phyloP scores from a whole-genome alignment of 2,113 vertebrate species.

The Strix aluco region DNA sequence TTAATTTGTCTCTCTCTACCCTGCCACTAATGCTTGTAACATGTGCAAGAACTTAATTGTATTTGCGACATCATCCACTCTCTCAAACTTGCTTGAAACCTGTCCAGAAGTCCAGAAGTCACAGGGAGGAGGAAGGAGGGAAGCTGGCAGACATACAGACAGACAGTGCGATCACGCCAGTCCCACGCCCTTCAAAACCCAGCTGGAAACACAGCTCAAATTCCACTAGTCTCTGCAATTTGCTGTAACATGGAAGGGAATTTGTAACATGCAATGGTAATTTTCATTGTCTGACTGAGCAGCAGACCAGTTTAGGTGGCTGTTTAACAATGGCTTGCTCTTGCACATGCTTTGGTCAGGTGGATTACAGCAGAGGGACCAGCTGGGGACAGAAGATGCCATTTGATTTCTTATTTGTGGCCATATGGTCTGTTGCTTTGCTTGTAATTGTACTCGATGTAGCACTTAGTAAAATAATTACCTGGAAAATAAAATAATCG shows the following conservation, averaged over 20 bases:
- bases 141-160: neutral
- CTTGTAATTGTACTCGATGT: neutral
- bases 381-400: neutral
- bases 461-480: neutral
- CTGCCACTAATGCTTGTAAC: neutral
- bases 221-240: constrained; percentile 32
- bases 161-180: neutral
- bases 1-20: neutral
- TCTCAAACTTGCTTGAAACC: neutral
- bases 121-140: neutral
- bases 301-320: neutral
- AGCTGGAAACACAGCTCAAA: neutral
- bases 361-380: neutral
- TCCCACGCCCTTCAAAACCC: fast-evolving
- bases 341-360: neutral
- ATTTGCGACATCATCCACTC: neutral
- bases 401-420: neutral
- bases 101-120: neutral
- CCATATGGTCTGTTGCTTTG: neutral
- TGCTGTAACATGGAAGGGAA: constrained; percentile 17
- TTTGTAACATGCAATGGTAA: neutral
- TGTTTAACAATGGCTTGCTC: neutral
- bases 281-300: neutral
- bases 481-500: too few species aligned
- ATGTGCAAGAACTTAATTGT: neutral